Evolutionary conservation across 2,888 invertebrate genomes (phyloP), one percentile per base, ranked within the genome.

Genomic region (Adineta ricciae): DNA sequence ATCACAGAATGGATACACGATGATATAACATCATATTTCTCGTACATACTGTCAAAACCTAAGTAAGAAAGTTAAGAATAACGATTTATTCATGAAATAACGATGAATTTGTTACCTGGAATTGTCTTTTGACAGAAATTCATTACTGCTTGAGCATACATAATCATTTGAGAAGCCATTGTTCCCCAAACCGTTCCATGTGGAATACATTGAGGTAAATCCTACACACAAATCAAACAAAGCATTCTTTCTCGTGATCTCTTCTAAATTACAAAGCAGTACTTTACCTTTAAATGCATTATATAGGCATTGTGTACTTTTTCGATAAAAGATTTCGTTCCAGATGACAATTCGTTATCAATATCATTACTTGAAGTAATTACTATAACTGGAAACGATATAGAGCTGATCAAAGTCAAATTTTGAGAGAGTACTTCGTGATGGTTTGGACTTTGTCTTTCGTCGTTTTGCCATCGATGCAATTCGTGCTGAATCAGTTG

Each of bases 61-160:
- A 78, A 24, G 16, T 0, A 0, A 78, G 8, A 16, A n/a, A 41
- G 19, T 9, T 64, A 21, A 9, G 56, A n/a, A n/a, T n/a, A n/a
- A n/a, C n/a, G n/a, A n/a, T n/a, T n/a, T n/a, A n/a, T n/a, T n/a
- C n/a, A n/a, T n/a, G n/a, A n/a, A n/a, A n/a, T n/a, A n/a, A n/a
- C n/a, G n/a, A n/a, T n/a, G n/a, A 56, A 9, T n/a, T 21, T 73
- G 24, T 78, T 41, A 78, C 78, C 78, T 9, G 38, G 41, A n/a
- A 78, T 78, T 21, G n/a, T 78, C 19, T 41, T 41, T 41, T 78
- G 78, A 78, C 78, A 78, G 14, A 78, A 78, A 78, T 41, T 78
- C 24, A 78, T 78, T 41, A 78, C 21, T 1, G 78, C 38, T 19
- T 78, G 24, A n/a, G 78, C 78, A 78, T 78, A 78, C 11, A 38